Evolutionary conservation across 2,113 vertebrate species (phyloP).

Genomic region (Pangasianodon hypophthalmus): DNA sequence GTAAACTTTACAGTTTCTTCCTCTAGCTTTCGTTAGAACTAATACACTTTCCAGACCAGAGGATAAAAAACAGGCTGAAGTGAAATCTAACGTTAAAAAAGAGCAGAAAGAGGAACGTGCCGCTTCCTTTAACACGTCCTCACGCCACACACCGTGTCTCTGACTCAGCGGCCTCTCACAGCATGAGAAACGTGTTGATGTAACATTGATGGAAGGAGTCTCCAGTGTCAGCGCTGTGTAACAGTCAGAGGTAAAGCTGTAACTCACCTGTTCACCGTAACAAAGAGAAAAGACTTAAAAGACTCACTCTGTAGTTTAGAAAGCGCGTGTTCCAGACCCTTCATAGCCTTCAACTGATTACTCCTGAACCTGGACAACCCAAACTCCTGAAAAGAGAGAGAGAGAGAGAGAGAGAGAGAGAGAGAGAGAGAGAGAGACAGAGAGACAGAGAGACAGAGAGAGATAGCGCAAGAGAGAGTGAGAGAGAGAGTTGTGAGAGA

Average conservation of each 20-base stretch:
- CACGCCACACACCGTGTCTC: neutral
- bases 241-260: neutral
- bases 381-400: conserved; percentile 70
- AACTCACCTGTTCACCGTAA: neutral
- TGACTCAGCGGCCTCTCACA: neutral
- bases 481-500: neutral
- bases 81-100: no score
- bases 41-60: no score
- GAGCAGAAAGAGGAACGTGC: neutral
- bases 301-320: conserved; percentile 75
- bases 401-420: conserved; percentile 31
- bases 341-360: conserved; percentile 79
- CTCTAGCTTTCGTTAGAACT: neutral
- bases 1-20: neutral
- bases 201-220: neutral
- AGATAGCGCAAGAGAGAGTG: neutral
- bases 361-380: conserved; percentile 79
- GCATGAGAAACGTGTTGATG: neutral
- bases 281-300: neutral
- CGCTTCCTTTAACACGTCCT: neutral
- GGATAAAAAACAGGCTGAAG: no score
- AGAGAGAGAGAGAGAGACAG: neutral
- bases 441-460: neutral
- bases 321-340: conserved; percentile 76
- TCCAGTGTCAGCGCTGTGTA: neutral